Base-by-base conservation (phyloP, 1,140 invertebrate species). In the Zaprionus kolodkinae region DNA sequence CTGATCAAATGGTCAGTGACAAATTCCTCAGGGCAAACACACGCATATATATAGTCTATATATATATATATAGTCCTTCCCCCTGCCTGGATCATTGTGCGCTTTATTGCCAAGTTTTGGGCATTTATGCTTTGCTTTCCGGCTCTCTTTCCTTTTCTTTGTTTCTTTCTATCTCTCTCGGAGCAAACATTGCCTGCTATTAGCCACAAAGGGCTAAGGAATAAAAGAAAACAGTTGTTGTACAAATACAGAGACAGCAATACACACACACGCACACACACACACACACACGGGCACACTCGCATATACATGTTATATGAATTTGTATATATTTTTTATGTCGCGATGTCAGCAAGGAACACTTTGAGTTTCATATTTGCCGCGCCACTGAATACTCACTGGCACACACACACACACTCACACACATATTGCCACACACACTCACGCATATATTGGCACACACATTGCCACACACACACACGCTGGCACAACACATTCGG, bases 361-460 rank as follows among this genome's bases (percentile, higher is more conserved):
- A 89, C 77, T 89, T 90, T 88, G 67, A 76, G 77, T 81, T 81
- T 81, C 78, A 88, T 89, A 88, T 88, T 89, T 89, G 76, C 78
- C 81, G 74, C 64, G 75, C 81, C 78, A 85, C 74, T 89, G 81
- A 79, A 66, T 80, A 67, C 36, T 17, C 54, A 52, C 61, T 15
- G 13, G n/a, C 43, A 62, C 40, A 45, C 13, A n/a, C 43, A 62
- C 40, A 45, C 40, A 63, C 40, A 76, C 21, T 50, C 33, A 45
- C 17, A 70, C 60, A 70, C 40, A 59, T 17, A 30, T 48, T 33
- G 9, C 9, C 45, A 36, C 12, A 35, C 27, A 43, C 13, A 54
- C 35, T n/a, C 17, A 38, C 25, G 45, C 65, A 68, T 30, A 69
- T 25, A 67, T 43, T 61, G 15, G 38, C 45, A 7, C 12, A 64